Conservation (phyloP, 1,140 invertebrate genomes). For the Drosophila seguyi region DNA sequence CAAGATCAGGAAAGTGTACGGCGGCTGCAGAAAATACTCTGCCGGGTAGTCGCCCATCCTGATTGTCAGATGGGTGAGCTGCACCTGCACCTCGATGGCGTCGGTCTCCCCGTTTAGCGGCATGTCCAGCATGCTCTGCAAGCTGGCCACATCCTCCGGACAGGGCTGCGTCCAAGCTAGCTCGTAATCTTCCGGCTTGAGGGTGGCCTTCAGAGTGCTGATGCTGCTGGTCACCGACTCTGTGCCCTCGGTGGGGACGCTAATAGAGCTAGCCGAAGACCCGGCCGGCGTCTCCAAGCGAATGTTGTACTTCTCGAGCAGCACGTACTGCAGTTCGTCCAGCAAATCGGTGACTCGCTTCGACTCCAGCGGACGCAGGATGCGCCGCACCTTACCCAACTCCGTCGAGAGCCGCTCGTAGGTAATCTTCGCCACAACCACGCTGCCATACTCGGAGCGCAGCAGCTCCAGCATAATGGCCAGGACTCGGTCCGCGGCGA, state of each 20-base stretch:
- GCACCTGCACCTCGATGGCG: conserved; percentile 27
- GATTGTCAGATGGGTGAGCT: conserved; percentile 53
- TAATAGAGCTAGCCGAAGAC: neutral
- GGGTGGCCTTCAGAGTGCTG: neutral
- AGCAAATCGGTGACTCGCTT: conserved; percentile 41
- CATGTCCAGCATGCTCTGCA: conserved; percentile 54
- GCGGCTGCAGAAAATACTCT: conserved; percentile 74
- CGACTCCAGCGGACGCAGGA: conserved; percentile 20
- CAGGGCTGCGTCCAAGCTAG: conserved; percentile 55
- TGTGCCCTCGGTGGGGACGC: neutral
- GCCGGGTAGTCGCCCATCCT: conserved; percentile 74
- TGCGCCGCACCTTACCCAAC: conserved; percentile 56
- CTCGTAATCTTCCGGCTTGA: conserved; percentile 54
- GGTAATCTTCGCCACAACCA: conserved; percentile 52
- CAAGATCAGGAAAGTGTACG: conserved; percentile 61
- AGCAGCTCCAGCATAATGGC: conserved; percentile 64
- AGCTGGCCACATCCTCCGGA: conserved; percentile 50
- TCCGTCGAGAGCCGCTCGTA: conserved; percentile 52
- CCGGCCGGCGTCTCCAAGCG: neutral
- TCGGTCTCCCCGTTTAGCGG: conserved; percentile 29
- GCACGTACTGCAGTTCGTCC: conserved; percentile 45
- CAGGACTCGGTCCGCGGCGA: conserved; percentile 58
- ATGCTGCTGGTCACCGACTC: conserved; percentile 3
- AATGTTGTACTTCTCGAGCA: conserved; percentile 28
- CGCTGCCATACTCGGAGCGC: conserved; percentile 50